phyloP scores from a whole-genome alignment of 2,113 vertebrate species.

The Neodon shergylaensis region DNA sequence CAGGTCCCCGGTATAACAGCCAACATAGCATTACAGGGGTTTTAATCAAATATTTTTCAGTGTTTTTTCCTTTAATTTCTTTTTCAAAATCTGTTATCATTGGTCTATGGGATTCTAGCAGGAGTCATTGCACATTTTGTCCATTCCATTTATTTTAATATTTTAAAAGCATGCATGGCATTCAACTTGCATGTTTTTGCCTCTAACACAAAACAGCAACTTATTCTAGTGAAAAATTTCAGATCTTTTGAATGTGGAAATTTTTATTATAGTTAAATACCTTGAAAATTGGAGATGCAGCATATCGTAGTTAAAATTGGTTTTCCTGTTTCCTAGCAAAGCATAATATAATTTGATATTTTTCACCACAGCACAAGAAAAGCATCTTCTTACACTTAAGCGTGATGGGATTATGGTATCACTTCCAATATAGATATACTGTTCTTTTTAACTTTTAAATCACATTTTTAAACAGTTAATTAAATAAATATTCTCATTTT shows the following conservation, averaged over 20 bases:
- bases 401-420: background rate
- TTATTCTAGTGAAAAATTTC: background rate
- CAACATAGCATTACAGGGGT: background rate
- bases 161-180: background rate
- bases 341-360: background rate
- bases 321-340: background rate
- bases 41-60: background rate
- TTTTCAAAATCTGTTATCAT: background rate
- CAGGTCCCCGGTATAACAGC: fast-evolving
- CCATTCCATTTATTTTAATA: background rate
- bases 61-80: background rate
- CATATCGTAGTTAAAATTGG: background rate
- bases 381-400: background rate
- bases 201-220: background rate
- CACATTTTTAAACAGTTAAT: background rate
- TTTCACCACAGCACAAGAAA: background rate
- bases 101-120: background rate
- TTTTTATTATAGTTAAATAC: background rate
- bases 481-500: background rate
- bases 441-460: background rate
- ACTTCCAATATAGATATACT: background rate
- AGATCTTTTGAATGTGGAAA: background rate
- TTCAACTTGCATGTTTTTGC: background rate
- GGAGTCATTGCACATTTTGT: background rate
- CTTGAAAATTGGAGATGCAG: background rate